Percentiles rank a stretch among this genome's conserved stretches.
These are phyloP conservation scores for Ophion slaviceki DNA, from an alignment of 2,888 invertebrate species.

Conservation along the genomic window DNA sequence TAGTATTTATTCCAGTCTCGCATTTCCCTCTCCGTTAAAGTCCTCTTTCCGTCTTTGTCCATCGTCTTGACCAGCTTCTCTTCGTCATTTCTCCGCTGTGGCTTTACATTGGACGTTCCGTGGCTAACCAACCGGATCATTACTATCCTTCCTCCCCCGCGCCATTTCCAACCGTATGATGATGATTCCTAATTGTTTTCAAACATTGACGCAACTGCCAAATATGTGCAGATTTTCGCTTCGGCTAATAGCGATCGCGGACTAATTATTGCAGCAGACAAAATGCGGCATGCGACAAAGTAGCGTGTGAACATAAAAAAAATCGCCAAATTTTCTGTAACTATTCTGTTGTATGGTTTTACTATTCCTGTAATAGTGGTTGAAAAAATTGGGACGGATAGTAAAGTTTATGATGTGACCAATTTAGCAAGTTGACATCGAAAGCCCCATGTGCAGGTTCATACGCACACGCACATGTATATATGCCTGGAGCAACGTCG, in stretches of 20 bases:
- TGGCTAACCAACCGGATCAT: not conserved
- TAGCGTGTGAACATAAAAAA: too few relatives aligned
- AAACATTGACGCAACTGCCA: not conserved
- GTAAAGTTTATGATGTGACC: not conserved
- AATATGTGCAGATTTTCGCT: not conserved
- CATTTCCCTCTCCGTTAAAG: conserved; percentile 41
- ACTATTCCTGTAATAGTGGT: not conserved
- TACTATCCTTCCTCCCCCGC: not conserved
- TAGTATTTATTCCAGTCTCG: conserved; percentile 52
- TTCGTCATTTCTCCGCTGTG: conserved; percentile 26
- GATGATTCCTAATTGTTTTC: not conserved
- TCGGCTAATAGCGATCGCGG: not conserved
- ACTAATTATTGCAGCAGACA: not conserved
- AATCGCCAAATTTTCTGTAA: not conserved
- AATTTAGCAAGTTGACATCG: not conserved
- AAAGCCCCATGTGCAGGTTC: conserved; percentile 8
- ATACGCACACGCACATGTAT: not conserved
- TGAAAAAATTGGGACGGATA: not conserved
- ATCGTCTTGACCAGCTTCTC: conserved; percentile 11
- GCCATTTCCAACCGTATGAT: too few relatives aligned
- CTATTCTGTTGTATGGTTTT: not conserved
- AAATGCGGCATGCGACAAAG: not conserved
- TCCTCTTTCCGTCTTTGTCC: conserved; percentile 19
- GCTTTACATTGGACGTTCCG: not conserved
- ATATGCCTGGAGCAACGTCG: conserved; percentile 22